Percentiles rank a stretch among this genome's conserved stretches.
These are phyloP conservation scores for Lasioglossum calceatum DNA, from an alignment of 2,888 invertebrate species.

Conservation along the genomic window DNA sequence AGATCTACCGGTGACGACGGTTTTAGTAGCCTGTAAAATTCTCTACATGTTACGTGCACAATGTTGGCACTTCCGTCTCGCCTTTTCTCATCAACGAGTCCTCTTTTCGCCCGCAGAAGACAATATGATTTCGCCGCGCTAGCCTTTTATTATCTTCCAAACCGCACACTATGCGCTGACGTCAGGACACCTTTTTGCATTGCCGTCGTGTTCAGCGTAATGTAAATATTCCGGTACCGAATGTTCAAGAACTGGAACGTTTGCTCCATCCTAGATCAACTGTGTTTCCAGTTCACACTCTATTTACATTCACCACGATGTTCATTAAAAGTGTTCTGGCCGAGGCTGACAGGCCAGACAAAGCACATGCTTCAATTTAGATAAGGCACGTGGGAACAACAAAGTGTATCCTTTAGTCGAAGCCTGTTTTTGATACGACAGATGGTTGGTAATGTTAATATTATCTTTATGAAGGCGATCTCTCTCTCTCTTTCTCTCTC, in stretches of 20 bases:
- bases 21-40: constrained; percentile 12
- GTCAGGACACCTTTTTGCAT: constrained; percentile 22
- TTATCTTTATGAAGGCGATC: no score
- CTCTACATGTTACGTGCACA: not conserved
- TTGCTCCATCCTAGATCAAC: not conserved
- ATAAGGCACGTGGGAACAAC: not conserved
- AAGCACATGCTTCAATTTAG: not conserved
- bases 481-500: not conserved
- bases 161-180: constrained; percentile 3
- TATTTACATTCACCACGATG: not conserved
- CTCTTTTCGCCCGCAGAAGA: not conserved
- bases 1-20: constrained; percentile 22
- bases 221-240: constrained; percentile 23
- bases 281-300: not conserved
- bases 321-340: not conserved
- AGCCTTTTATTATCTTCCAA: constrained; percentile 16
- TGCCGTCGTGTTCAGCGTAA: constrained; percentile 14
- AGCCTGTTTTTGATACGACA: not conserved
- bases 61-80: not conserved
- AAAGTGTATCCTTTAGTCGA: not conserved
- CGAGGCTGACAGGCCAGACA: not conserved
- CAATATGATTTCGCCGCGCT: constrained; percentile 26
- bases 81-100: not conserved
- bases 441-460: not conserved
- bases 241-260: not conserved